Conservation (phyloP, 2,113 vertebrate genomes). For the Casuarius casuarius region DNA sequence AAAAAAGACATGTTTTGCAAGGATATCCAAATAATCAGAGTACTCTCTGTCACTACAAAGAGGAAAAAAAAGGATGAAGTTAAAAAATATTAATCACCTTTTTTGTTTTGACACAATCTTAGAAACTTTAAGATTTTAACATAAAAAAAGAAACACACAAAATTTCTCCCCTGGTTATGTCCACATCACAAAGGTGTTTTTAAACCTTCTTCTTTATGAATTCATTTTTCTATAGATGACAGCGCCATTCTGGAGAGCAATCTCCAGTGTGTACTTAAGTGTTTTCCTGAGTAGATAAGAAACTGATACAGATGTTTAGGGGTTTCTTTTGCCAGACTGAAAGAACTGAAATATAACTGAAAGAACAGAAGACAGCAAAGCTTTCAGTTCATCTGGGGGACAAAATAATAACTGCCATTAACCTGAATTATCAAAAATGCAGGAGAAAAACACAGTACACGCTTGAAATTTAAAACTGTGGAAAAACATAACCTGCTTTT, state of each 20-base stretch:
- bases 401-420: neutral
- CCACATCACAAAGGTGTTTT: neutral
- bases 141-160: neutral
- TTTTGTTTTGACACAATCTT: neutral
- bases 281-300: neutral
- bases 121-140: neutral
- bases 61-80: neutral
- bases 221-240: neutral
- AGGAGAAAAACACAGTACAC: neutral
- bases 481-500: neutral
- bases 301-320: neutral
- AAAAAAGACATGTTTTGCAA: neutral
- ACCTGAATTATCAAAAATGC: neutral
- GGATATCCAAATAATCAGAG: neutral
- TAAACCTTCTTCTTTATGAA: neutral
- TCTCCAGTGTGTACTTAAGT: neutral
- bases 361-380: neutral
- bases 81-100: neutral
- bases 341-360: neutral
- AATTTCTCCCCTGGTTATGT: neutral
- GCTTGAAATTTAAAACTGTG: neutral
- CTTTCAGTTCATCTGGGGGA: neutral
- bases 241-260: neutral
- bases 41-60: neutral
- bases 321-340: neutral